Evolutionary conservation across 2,797 vertebrate genomes (phyloP), one percentile per base, ranked within the genome.

Genomic region (Paedocypris micromegethes): DNA sequence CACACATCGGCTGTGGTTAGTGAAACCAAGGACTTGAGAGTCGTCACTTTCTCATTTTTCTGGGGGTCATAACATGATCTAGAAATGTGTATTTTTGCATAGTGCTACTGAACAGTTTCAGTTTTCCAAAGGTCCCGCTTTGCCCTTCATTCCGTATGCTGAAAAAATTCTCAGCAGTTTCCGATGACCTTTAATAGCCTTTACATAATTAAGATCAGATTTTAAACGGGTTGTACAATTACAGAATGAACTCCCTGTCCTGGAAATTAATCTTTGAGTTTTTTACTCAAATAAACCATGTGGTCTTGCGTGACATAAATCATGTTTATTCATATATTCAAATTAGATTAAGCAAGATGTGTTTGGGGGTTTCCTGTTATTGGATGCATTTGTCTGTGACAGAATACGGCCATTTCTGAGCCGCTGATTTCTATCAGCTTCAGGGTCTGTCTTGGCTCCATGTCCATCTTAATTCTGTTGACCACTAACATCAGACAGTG

Each of bases 1-100:
- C 61, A 47, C 43, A 55, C 69, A 60, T 56, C 47, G 52, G 5
- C 58, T 73, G 64, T 72, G 75, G 65, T 74, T 58, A 57, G 64
- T 37, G 57, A 48, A 60, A 51, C 59, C 56, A 41, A 51, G 55
- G 65, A 57, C 37, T 55, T 68, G 5, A 77, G n/a, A 42, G 46
- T 42, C 46, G 2, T 55, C 9, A 58, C 47, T 41, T 8, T 57
- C 56, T 53, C 58, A 46, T 46, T 41, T 50, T 4, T 44, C 7
- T 37, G 3, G 1, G 40, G 46, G n/a, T 58, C 43, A 44, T 67
- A 64, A 68, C 56, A 39, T 37, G 39, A 64, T 44, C 8, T 51
- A 59, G 64, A 45, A 70, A 71, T 44, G 61, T 64, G 8, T 8
- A 48, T 52, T 64, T 41, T 63, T 23, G 23, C 23, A 23, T 23